These are phyloP conservation scores for Parazoanthus atlanticus DNA, from an alignment of 92 coral and sea anemone species.

Conservation along the genomic window DNA sequence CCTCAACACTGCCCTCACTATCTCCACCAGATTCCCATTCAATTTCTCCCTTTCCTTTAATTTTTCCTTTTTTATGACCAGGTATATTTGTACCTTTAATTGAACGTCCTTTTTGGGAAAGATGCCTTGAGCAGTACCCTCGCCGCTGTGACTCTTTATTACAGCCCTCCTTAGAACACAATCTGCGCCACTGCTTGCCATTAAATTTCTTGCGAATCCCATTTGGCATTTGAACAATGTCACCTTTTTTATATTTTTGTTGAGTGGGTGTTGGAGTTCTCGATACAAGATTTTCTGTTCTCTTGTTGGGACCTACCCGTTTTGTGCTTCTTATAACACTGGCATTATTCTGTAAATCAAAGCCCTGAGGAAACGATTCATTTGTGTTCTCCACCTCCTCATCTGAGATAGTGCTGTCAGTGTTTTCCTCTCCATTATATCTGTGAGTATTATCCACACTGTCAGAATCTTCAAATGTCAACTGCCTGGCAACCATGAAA, in stretches of 20 bases:
- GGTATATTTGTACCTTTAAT: slow-evolving; percentile 80
- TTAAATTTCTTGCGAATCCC: slow-evolving; percentile 97
- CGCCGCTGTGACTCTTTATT: slow-evolving; percentile 97
- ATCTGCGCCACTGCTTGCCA: slow-evolving; percentile 97
- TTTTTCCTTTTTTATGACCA: slow-evolving; percentile 92
- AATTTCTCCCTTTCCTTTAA: slow-evolving; percentile 81
- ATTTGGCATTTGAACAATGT: slow-evolving; percentile 91
- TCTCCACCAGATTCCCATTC: slow-evolving; percentile 99
- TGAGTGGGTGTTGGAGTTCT: slow-evolving; percentile 89
- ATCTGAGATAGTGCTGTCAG: slow-evolving; percentile 97
- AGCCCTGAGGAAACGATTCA: slow-evolving; percentile 50
- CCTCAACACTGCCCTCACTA: slow-evolving; percentile 97
- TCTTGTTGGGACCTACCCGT: slow-evolving; percentile 49
- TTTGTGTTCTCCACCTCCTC: slow-evolving; percentile 78
- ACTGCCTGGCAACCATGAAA: slow-evolving; percentile 67
- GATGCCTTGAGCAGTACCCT: slow-evolving; percentile 95
- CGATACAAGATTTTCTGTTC: slow-evolving; percentile 70
- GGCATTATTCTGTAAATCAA: slow-evolving; percentile 23
- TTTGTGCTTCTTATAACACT: slow-evolving; percentile 50
- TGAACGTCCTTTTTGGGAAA: slow-evolving; percentile 90
- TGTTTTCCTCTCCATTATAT: slow-evolving; percentile 75
- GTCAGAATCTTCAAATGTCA: slow-evolving; percentile 64
- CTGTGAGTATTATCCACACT: slow-evolving; percentile 27
- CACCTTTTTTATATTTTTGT: slow-evolving; percentile 96
- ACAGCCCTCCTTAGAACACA: slow-evolving; percentile 92